These are phyloP conservation scores for Glyphotaelius pellucidus DNA, from an alignment of 2,888 invertebrate species.

Conservation along the genomic window DNA sequence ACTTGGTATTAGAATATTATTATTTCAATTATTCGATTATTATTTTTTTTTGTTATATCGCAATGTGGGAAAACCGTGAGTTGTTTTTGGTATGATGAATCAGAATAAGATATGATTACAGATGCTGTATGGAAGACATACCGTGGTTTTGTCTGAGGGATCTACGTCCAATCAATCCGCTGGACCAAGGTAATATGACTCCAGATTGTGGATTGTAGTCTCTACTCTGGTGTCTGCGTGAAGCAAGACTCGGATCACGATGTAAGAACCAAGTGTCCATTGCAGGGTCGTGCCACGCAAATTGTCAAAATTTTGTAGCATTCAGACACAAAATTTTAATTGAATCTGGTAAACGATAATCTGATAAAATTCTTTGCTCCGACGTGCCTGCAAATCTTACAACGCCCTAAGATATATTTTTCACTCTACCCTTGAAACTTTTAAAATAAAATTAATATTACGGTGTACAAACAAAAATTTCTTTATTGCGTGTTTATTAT, in stretches of 20 bases:
- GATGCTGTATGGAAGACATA: slow-evolving; percentile 4
- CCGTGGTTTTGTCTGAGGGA: neutral
- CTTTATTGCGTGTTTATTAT: too few relatives aligned
- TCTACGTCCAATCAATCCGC: neutral
- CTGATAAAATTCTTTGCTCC: too few relatives aligned
- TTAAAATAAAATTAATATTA: too few relatives aligned
- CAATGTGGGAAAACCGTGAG: neutral
- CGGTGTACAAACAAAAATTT: too few relatives aligned
- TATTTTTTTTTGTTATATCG: neutral
- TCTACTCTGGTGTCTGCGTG: neutral
- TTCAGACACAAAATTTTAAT: too few relatives aligned
- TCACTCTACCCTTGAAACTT: too few relatives aligned
- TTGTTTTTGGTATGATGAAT: neutral
- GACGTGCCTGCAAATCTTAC: too few relatives aligned
- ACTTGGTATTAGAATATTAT: neutral
- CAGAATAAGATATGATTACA: neutral
- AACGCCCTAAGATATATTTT: too few relatives aligned
- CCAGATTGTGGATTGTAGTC: neutral
- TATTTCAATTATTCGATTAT: neutral
- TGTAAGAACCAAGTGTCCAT: neutral
- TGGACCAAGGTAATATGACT: slow-evolving; percentile 19
- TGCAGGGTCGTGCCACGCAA: neutral
- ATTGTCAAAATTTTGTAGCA: neutral
- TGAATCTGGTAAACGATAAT: too few relatives aligned
- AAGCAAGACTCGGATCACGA: neutral